These are phyloP conservation scores for Pardosa pseudoannulata DNA, from an alignment of 2,888 invertebrate species.

Conservation along the genomic window DNA sequence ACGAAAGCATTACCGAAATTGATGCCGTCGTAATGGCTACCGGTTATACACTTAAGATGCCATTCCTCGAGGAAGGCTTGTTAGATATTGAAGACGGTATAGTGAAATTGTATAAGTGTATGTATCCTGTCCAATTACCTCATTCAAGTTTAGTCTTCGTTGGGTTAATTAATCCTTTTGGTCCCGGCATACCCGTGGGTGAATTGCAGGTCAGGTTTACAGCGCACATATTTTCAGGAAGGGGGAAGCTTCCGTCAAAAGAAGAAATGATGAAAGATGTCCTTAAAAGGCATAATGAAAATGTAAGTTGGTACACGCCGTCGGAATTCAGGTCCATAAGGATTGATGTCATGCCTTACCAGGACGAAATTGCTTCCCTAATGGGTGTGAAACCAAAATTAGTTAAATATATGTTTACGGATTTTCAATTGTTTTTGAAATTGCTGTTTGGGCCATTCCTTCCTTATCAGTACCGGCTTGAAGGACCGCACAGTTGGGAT, in stretches of 20 bases:
- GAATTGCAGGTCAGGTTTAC: constrained; percentile 73
- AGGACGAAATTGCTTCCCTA: constrained; percentile 78
- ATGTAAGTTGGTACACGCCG: constrained; percentile 17
- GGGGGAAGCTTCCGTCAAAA: constrained; percentile 23
- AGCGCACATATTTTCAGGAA: constrained; percentile 58
- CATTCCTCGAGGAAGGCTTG: constrained; percentile 76
- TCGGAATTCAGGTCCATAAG: constrained; percentile 18
- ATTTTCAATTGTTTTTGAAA: constrained; percentile 74
- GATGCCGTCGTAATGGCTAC: constrained; percentile 77
- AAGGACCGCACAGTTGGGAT: constrained; percentile 78
- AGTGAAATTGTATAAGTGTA: constrained; percentile 74
- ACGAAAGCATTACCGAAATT: constrained; percentile 75
- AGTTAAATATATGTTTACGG: constrained; percentile 75
- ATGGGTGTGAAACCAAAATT: constrained; percentile 78
- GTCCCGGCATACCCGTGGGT: constrained; percentile 69
- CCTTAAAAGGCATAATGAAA: constrained; percentile 7
- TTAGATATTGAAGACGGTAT: constrained; percentile 14
- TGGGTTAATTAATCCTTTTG: constrained; percentile 74
- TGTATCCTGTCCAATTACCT: constrained; percentile 74
- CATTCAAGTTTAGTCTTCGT: constrained; percentile 75
- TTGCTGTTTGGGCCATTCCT: constrained; percentile 76
- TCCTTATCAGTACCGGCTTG: constrained; percentile 77
- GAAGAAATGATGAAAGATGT: constrained; percentile 42
- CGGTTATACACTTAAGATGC: constrained; percentile 77
- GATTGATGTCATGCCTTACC: constrained; percentile 76